phyloP scores from a whole-genome alignment of 1,140 invertebrate genomes.

The Diuraphis noxia region DNA sequence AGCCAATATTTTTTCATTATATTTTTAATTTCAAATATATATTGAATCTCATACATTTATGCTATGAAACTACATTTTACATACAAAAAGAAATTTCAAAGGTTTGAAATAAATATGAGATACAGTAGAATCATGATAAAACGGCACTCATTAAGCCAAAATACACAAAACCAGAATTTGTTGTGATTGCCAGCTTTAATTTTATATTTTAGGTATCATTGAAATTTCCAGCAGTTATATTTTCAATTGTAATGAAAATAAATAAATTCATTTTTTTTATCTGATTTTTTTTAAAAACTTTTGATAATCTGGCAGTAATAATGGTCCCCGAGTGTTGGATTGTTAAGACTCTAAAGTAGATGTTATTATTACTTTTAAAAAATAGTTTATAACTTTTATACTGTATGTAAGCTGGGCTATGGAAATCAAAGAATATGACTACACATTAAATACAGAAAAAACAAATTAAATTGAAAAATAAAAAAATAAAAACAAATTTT shows the following conservation, averaged over 20 bases:
- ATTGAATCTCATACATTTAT: neutral
- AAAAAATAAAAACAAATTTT: neutral
- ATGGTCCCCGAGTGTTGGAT: neutral
- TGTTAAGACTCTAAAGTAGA: neutral
- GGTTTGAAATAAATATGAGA: neutral
- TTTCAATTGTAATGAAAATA: neutral
- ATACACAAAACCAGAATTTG: neutral
- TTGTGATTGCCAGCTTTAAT: neutral
- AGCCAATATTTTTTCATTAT: neutral
- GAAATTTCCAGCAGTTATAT: neutral
- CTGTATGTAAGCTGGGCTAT: neutral
- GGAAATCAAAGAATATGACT: neutral
- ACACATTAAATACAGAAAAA: neutral
- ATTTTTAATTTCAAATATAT: neutral
- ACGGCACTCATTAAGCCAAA: neutral
- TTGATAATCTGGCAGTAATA: neutral
- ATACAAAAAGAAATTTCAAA: neutral
- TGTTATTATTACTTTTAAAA: neutral
- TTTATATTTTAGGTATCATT: neutral
- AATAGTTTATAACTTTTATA: neutral
- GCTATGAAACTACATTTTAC: neutral
- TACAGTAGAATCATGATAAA: neutral
- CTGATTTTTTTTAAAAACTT: neutral
- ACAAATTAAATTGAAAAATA: neutral
- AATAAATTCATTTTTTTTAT: neutral